phyloP scores from a whole-genome alignment of 1,140 invertebrate genomes.

The Zaprionus ornatus region DNA sequence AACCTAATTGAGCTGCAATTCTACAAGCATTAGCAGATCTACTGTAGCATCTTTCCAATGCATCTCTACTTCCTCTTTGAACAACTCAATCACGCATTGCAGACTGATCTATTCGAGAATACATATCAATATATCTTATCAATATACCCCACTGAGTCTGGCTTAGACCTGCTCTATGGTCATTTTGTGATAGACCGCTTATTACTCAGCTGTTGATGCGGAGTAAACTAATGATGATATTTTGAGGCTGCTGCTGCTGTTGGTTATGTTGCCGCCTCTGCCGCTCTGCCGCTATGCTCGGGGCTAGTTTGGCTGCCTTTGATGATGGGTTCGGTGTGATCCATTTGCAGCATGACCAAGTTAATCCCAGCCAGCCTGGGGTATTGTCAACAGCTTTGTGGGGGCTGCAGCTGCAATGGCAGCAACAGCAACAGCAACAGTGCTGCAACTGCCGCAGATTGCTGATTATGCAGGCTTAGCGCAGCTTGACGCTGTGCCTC shows the following conservation, averaged over 20 bases:
- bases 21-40: too few relatives aligned
- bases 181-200: not conserved
- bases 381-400: constrained; percentile 31
- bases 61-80: too few relatives aligned
- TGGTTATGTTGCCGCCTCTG: not conserved
- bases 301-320: constrained; percentile 26
- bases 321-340: constrained; percentile 57
- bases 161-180: not conserved
- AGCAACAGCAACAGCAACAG: constrained; percentile 51
- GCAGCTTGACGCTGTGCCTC: constrained; percentile 7
- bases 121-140: too few relatives aligned
- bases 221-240: constrained; percentile 26
- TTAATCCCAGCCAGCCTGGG: constrained; percentile 53
- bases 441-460: constrained; percentile 17
- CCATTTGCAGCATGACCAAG: constrained; percentile 66
- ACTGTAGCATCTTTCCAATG: too few relatives aligned
- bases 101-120: too few relatives aligned
- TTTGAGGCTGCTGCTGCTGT: constrained; percentile 13
- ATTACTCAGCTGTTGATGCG: not conserved
- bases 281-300: not conserved
- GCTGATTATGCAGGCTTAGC: constrained; percentile 10
- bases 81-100: too few relatives aligned
- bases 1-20: too few relatives aligned
- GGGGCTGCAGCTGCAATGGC: constrained; percentile 21
- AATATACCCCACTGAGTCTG: not conserved